Conservation (phyloP, 2,113 vertebrate genomes). For the Mustela lutreola region DNA sequence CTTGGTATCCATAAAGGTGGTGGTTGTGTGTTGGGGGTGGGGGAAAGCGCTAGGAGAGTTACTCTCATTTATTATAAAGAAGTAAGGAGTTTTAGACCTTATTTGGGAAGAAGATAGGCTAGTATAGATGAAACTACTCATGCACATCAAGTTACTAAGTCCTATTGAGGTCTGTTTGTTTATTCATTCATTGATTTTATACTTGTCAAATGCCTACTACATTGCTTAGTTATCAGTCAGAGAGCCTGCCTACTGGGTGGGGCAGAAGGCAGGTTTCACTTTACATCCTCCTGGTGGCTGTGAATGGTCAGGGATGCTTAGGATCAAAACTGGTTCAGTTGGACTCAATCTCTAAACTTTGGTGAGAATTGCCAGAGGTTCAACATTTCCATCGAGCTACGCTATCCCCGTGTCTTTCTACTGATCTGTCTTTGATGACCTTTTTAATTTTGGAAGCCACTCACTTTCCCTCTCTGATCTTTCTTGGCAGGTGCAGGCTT, state of each 20-base stretch:
- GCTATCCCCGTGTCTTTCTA: not conserved
- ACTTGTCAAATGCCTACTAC: not conserved
- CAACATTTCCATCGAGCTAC: not conserved
- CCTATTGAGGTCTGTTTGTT: not conserved
- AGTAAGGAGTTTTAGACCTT: not conserved
- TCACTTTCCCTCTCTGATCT: fast-evolving
- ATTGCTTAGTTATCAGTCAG: not conserved
- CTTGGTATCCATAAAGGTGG: not conserved
- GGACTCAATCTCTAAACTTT: not conserved
- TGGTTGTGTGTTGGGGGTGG: not conserved
- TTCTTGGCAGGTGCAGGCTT: not conserved
- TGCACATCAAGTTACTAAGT: not conserved
- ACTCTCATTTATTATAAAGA: not conserved
- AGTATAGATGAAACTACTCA: not conserved
- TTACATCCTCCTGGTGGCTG: not conserved
- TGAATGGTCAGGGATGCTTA: not conserved
- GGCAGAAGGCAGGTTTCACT: not conserved
- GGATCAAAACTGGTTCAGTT: not conserved
- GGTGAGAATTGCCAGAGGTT: not conserved
- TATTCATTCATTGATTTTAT: not conserved
- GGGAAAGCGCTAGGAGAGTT: not conserved
- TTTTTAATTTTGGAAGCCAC: not conserved
- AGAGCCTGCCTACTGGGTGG: too few relatives aligned
- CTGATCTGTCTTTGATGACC: not conserved
- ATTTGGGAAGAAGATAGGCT: not conserved